Conservation (phyloP, 2,113 vertebrate genomes). For the Oreocharis arfaki region DNA sequence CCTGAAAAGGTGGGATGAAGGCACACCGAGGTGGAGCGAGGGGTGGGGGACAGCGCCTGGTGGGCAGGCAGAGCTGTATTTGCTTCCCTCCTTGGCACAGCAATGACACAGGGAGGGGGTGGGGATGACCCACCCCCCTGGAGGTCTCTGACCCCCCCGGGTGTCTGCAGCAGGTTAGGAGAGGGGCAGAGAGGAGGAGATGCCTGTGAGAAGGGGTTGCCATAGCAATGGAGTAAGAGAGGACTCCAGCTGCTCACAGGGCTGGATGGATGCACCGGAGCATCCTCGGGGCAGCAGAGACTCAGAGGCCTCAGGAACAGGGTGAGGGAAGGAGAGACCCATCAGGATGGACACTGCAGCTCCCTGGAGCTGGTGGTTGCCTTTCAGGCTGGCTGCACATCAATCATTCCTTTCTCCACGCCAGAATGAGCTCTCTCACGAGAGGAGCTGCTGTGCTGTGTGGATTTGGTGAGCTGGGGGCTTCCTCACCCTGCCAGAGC, state of each 20-base stretch:
- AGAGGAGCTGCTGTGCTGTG: background rate
- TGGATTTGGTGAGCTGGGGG: background rate
- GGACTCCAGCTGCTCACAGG: background rate
- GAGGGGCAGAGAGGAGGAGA: background rate
- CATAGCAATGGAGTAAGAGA: conserved; percentile 24
- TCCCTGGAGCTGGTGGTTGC: background rate
- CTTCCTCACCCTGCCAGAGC: background rate
- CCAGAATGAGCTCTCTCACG: background rate
- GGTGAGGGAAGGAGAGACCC: background rate
- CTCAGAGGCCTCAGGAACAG: rapidly evolving
- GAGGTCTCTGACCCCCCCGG: background rate
- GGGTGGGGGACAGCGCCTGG: rapidly evolving
- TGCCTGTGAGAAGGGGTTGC: background rate
- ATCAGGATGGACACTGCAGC: background rate
- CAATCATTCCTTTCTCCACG: background rate
- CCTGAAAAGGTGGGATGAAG: background rate
- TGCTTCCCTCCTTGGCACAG: background rate
- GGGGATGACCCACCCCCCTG: background rate
- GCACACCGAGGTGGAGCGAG: rapidly evolving
- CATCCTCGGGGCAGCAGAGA: background rate
- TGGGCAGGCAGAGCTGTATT: background rate
- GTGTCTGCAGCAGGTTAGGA: background rate
- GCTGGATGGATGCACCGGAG: background rate
- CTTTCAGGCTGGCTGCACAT: background rate
- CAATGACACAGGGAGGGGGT: background rate